These are phyloP conservation scores for Acanthopagrus latus DNA, from an alignment of 2,797 vertebrate species.

Conservation along the genomic window DNA sequence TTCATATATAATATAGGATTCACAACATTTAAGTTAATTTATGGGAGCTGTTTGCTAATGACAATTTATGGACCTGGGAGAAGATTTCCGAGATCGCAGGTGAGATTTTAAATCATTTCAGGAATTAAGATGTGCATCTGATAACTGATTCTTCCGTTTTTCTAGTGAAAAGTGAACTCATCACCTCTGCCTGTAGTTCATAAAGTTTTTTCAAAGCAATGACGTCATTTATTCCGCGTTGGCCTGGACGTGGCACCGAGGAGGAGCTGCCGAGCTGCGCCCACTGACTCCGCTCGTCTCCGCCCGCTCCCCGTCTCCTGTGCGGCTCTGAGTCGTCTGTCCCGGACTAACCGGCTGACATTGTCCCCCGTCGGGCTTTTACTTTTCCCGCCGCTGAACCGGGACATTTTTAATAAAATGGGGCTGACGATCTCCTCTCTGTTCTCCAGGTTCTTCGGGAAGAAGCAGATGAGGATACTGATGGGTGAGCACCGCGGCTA, in stretches of 20 bases:
- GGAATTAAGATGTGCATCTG: neutral
- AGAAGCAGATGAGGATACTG: constrained; percentile 92
- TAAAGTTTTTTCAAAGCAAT: constrained; percentile 61
- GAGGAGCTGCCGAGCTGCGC: constrained; percentile 58
- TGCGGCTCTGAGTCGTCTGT: constrained; percentile 30
- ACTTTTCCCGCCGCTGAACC: constrained; percentile 1
- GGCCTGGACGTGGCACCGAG: constrained; percentile 81
- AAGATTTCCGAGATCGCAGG: neutral
- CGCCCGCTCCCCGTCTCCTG: neutral
- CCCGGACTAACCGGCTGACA: constrained; percentile 8
- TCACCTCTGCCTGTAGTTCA: neutral
- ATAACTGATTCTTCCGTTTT: neutral
- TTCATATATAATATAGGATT: no score
- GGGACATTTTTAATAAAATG: constrained; percentile 61
- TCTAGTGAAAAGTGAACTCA: fast-evolving
- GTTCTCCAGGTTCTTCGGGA: constrained; percentile 88
- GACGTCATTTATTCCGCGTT: constrained; percentile 85
- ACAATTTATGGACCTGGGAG: no score
- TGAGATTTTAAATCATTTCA: neutral
- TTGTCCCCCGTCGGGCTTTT: neutral
- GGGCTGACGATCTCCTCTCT: constrained; percentile 88
- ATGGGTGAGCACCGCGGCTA: constrained; percentile 79
- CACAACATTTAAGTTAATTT: no score
- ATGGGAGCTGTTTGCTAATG: no score
- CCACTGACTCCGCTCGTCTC: constrained; percentile 17